A percentile compares a stretch with the other conserved stretches of the same genome.
Conservation (phyloP, 2,113 vertebrate species). For the Lophura nycthemera region DNA sequence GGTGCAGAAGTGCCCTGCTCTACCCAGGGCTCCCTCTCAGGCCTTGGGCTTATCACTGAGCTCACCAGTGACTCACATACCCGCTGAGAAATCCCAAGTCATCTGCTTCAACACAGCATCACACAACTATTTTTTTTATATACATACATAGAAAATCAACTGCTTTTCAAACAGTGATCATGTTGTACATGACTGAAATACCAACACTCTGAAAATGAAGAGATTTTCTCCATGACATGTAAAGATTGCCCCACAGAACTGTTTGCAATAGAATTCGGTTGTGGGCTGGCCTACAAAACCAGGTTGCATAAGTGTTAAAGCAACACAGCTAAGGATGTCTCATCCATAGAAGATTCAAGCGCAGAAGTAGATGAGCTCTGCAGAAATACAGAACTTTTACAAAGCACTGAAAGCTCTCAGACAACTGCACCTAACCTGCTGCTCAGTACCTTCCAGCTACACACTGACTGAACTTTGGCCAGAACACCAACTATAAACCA, state of each 20-base stretch:
- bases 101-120: neutral
- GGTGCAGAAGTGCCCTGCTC: fast-evolving
- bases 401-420: neutral
- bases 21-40: neutral
- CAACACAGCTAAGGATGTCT: neutral
- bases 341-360: neutral
- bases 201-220: neutral
- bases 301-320: neutral
- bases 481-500: neutral
- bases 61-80: neutral
- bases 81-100: neutral
- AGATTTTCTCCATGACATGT: neutral
- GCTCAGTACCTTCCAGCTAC: neutral
- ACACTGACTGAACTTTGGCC: neutral
- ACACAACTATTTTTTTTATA: neutral
- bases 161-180: neutral
- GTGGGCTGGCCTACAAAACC: neutral
- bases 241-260: neutral
- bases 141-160: neutral
- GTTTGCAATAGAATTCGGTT: neutral
- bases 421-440: neutral
- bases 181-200: neutral
- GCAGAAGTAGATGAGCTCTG: neutral
- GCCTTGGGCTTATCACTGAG: neutral
- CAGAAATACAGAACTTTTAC: neutral